Evolutionary conservation across 2,888 invertebrate species (phyloP).

Genomic region (Apamea crenata): DNA sequence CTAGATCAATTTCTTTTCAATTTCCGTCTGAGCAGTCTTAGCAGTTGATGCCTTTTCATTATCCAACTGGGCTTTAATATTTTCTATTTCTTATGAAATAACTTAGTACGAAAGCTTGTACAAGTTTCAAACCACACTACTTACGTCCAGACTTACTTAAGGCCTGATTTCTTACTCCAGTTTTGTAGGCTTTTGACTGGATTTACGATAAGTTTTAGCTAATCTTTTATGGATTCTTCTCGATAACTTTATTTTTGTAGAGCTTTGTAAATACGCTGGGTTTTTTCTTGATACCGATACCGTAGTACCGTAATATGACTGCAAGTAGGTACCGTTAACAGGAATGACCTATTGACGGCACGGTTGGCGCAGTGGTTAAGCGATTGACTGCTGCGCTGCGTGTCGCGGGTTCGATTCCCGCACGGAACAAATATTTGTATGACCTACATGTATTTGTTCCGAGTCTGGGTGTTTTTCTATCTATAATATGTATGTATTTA

Average conservation of each 20-base stretch:
- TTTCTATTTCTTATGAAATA: not conserved
- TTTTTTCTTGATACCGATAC: not conserved
- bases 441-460: no score
- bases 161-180: conserved; percentile 8
- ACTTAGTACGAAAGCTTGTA: conserved; percentile 1
- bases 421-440: no score
- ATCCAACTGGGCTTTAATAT: not conserved
- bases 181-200: not conserved
- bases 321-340: not conserved
- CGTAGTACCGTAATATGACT: not conserved
- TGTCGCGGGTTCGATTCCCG: no score
- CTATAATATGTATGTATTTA: no score
- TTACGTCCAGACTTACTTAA: not conserved
- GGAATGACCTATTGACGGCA: no score
- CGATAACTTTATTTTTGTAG: not conserved
- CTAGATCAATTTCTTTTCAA: not conserved
- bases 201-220: conserved; percentile 26
- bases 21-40: not conserved
- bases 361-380: no score
- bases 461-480: no score
- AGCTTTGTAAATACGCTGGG: not conserved
- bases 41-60: not conserved
- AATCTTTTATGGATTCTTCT: conserved; percentile 7
- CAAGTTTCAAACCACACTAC: conserved; percentile 10
- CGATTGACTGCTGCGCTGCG: no score